These are phyloP conservation scores for Cheilosia vulpina DNA, from an alignment of 2,888 invertebrate genomes.

Conservation along the genomic window DNA sequence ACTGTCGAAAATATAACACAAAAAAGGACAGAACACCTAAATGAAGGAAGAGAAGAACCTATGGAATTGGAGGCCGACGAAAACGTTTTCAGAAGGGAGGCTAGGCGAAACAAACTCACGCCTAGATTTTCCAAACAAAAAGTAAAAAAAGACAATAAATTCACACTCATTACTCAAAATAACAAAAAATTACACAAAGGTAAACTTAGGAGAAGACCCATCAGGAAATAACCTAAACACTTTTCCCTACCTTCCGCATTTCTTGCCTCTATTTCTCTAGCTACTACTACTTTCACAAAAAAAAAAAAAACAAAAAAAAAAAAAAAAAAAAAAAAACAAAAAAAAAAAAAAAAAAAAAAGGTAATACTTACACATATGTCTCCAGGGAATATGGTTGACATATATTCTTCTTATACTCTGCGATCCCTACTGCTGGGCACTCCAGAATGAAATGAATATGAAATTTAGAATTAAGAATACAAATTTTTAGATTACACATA, in stretches of 20 bases:
- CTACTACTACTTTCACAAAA: not conserved
- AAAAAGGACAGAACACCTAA: not conserved
- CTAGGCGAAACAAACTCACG: constrained; percentile 43
- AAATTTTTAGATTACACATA: not conserved
- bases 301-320: not conserved
- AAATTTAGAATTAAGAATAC: not conserved
- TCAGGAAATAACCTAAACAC: not conserved
- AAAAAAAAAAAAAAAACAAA: not conserved
- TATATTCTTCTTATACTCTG: too few species aligned
- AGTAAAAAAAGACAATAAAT: too few species aligned
- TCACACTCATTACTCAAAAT: not conserved
- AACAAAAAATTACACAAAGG: constrained; percentile 24
- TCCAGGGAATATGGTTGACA: not conserved
- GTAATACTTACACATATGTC: not conserved
- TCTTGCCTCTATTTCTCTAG: not conserved
- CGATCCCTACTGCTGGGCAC: not conserved
- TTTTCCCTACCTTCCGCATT: not conserved
- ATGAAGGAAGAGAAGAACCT: too few species aligned
- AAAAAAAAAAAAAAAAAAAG: not conserved
- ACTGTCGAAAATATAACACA: constrained; percentile 30
- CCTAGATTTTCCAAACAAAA: not conserved
- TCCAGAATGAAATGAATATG: not conserved
- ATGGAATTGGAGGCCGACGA: not conserved
- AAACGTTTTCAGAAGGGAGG: constrained; percentile 39
- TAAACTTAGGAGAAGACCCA: constrained; percentile 2